These are phyloP conservation scores for Eupithecia inturbata DNA, from an alignment of 2,888 invertebrate genomes.

Conservation along the genomic window DNA sequence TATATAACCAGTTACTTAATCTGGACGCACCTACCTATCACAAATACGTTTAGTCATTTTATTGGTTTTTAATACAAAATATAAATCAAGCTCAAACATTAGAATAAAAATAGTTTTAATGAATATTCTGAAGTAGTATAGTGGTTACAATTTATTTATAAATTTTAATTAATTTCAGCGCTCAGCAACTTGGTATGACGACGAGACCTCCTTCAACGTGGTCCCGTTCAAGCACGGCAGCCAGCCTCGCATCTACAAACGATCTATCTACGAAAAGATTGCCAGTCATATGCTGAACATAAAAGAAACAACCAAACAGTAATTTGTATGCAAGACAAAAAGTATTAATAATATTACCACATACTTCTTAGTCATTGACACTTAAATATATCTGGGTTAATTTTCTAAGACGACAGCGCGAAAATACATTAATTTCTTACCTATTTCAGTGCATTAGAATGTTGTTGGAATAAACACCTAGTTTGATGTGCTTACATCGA, in stretches of 20 bases:
- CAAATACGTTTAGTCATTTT: neutral
- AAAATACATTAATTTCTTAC: neutral
- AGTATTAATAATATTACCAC: conserved; percentile 13
- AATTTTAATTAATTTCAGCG: conserved; percentile 57
- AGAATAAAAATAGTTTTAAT: neutral
- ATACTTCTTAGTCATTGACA: neutral
- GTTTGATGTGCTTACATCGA: neutral
- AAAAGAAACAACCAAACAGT: conserved; percentile 52
- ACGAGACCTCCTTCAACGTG: conserved; percentile 60
- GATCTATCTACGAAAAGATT: conserved; percentile 71
- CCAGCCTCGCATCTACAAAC: conserved; percentile 77
- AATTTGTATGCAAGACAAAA: conserved; percentile 33
- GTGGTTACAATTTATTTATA: too few species aligned
- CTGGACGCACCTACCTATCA: too few species aligned
- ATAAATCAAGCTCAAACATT: neutral
- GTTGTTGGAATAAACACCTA: neutral
- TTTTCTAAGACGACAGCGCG: neutral
- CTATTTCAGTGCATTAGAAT: neutral
- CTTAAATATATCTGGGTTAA: neutral
- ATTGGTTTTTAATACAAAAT: neutral
- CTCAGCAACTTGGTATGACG: conserved; percentile 73
- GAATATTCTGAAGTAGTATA: too few species aligned
- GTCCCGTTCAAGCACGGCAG: conserved; percentile 63
- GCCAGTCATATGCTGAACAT: conserved; percentile 64
- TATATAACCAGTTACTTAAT: too few species aligned